Evolutionary conservation across 2,113 vertebrate species (phyloP), one percentile per base, ranked within the genome.

Genomic region (Pteruthius melanotis): DNA sequence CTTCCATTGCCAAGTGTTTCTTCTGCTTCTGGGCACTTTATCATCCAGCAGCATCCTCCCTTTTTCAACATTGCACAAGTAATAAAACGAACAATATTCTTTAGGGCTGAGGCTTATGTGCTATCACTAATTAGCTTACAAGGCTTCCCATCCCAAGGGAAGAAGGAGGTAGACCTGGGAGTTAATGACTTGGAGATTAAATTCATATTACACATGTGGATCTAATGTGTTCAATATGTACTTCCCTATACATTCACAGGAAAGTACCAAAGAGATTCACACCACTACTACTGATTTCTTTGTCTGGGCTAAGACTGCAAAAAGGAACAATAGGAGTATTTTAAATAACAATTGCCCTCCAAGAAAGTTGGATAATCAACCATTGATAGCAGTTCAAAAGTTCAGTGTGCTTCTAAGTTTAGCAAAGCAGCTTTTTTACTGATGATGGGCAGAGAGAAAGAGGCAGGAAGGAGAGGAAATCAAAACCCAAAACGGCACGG

Each of bases 51-150:
- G 5, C 47, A 76, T 89, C 90, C 53, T 83, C 64, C 69, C 63
- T 66, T 93, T 91, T 76, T 76, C 72, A 83, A 56, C 47, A 76
- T 2, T 90, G 42, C 45, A 66, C 60, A 76, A 94, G 60, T 76
- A 87, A 94, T 92, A 88, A 94, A 94, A 91, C 54, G 57, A 93
- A 50, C 39, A 89, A 72, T 47, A 18, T 44, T 77, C 80, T 91
- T 95, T 75, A 93, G 75, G 64, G 74, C 39, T 72, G 68, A 89
- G 77, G 83, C 50, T 96, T 95, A 85, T 89, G 57, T 88, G 24
- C 40, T 93, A 81, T 83, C 57, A 40, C 80, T 97, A 96, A 96
- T 96, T 97, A 97, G 77, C 77, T 96, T 6, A 92, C 83, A 89
- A 92, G 83, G 2, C 60, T 94, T 79, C 80, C 45, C 57, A 87